These are phyloP conservation scores for Bombus waltoni DNA, from an alignment of 1,140 invertebrate genomes.

Conservation along the genomic window DNA sequence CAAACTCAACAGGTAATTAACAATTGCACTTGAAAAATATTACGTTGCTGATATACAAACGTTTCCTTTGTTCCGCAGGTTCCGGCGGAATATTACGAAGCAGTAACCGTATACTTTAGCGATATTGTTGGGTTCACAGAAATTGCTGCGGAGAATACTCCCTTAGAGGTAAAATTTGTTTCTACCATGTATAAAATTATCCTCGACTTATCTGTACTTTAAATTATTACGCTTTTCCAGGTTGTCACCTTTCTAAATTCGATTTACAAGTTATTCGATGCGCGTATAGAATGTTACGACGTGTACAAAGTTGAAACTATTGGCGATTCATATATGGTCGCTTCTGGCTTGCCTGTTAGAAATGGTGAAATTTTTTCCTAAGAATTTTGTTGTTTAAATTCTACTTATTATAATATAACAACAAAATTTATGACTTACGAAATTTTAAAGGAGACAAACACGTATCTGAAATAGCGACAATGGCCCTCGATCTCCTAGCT, in stretches of 20 bases:
- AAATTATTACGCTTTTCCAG: conserved; percentile 80
- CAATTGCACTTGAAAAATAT: neutral
- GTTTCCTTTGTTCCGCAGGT: conserved; percentile 84
- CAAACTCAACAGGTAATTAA: conserved; percentile 85
- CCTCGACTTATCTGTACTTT: conserved; percentile 14
- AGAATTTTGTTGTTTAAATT: neutral
- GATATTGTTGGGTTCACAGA: conserved; percentile 97
- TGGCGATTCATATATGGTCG: conserved; percentile 95
- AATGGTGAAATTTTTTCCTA: conserved; percentile 69
- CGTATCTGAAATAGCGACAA: conserved; percentile 95
- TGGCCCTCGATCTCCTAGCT: conserved; percentile 93
- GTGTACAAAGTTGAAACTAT: conserved; percentile 97
- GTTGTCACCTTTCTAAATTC: conserved; percentile 96
- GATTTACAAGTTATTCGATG: conserved; percentile 96
- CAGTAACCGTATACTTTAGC: conserved; percentile 96
- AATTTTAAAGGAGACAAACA: conserved; percentile 88
- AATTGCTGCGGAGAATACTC: conserved; percentile 94
- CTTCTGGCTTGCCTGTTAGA: conserved; percentile 73
- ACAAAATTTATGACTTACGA: neutral
- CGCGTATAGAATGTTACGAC: conserved; percentile 95
- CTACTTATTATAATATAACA: neutral
- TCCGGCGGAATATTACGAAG: conserved; percentile 94
- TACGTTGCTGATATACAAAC: neutral
- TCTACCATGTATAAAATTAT: neutral
- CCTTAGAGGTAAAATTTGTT: conserved; percentile 87